Evolutionary conservation across 2,888 invertebrate species (phyloP).

Genomic region (Chloroclystis v-ata): DNA sequence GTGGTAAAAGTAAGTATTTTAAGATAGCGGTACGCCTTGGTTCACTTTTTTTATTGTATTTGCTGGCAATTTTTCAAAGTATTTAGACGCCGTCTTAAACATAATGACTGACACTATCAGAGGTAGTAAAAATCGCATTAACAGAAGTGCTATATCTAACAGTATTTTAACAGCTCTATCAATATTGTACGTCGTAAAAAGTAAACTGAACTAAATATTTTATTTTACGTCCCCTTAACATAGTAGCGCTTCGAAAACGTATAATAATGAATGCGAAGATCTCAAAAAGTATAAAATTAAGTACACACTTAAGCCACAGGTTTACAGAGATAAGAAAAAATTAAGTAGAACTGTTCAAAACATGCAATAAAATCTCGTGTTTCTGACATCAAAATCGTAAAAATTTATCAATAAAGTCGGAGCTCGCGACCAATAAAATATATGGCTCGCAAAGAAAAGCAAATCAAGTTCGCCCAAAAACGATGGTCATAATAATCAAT

Average conservation of each 20-base stretch:
- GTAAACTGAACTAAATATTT: not conserved
- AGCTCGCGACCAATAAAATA: slow-evolving; percentile 18
- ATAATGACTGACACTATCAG: slow-evolving; percentile 6
- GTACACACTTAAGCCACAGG: not conserved
- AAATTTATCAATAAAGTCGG: slow-evolving; percentile 8
- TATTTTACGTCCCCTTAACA: not conserved
- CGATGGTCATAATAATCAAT: slow-evolving; percentile 23
- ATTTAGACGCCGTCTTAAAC: slow-evolving; percentile 10
- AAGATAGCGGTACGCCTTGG: not conserved
- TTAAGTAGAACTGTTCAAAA: not conserved
- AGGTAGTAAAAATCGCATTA: slow-evolving; percentile 20
- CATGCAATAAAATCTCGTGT: not conserved
- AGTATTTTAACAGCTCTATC: slow-evolving; percentile 27
- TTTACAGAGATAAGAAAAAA: not conserved
- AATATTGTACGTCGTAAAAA: slow-evolving; percentile 32
- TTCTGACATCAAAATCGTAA: slow-evolving; percentile 2
- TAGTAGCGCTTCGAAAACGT: not conserved
- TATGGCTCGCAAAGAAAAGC: slow-evolving; percentile 21
- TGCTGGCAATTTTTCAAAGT: slow-evolving; percentile 10
- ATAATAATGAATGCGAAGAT: too few relatives aligned
- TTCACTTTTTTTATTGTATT: slow-evolving; percentile 7
- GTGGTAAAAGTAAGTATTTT: not conserved
- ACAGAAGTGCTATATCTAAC: slow-evolving; percentile 23
- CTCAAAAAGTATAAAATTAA: not conserved
- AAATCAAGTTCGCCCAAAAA: slow-evolving; percentile 26